Base-by-base conservation (phyloP, 2,113 vertebrate genomes). In the Nibea coibor region DNA sequence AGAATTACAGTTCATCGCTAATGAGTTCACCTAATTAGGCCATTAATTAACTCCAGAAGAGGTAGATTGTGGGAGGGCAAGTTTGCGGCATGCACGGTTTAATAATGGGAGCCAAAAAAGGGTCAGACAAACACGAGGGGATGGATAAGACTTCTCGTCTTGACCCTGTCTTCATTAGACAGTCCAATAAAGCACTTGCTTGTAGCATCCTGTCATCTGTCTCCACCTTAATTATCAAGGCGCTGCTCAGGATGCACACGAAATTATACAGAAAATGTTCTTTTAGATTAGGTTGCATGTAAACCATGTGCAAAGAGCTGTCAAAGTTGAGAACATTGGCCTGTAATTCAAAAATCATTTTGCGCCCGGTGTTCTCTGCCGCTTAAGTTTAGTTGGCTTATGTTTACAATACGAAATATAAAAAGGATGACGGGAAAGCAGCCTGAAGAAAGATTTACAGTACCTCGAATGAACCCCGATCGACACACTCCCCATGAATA, bases 11-110 rank as follows among this genome's bases (percentile, higher is more conserved):
- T 81, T 87, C 80, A 67, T 63, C 17, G 54, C 90, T 94, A 94
- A 94, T 90, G 86, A 93, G 87, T 81, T 89, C 79, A 82, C 66
- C 83, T 93, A 92, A 94, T 93, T 93, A 88, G 85, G 67, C 69
- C 80, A 70, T 89, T 94, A 89, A 91, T 94, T 94, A 91, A 78
- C 74, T 90, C 58, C 72, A 81, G 66, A 81, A 88, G 85, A 88
- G 80, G 81, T 83, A 63, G 61, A 51, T 74, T 76, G 84, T 39
- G 47, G 74, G 64, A 64, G 70, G 48, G 14, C 70, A 84, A 87
- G 75, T 64, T 81, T 76, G 86, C 82, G 83, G 85, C 71, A 72
- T 84, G 35, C 77, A 83, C 63, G 79, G 50, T 90, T 81, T 83
- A 61, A 83, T 74, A 81, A 88, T 78, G 63, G 68, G 51, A 67